Percentiles rank a stretch among this genome's conserved stretches.
These are phyloP conservation scores for Vesta saturnalis DNA, from an alignment of 2,888 invertebrate genomes.

Conservation along the genomic window DNA sequence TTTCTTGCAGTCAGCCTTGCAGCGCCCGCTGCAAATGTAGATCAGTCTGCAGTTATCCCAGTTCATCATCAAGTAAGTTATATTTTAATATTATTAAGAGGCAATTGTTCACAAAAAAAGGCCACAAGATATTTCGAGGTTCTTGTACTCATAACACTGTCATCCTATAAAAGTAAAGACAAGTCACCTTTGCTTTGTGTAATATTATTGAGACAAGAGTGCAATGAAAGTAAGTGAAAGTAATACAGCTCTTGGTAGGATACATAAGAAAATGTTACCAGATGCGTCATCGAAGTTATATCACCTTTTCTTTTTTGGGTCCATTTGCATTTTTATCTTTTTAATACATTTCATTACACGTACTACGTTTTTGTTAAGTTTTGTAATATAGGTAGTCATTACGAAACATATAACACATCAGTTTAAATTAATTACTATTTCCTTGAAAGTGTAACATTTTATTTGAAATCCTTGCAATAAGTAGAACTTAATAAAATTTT, in stretches of 20 bases:
- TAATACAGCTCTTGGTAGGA: too few relatives aligned
- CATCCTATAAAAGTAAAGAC: neutral
- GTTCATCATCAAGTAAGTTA: constrained; percentile 55
- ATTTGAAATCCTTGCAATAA: too few relatives aligned
- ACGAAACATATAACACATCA: too few relatives aligned
- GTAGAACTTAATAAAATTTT: too few relatives aligned
- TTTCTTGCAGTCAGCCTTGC: constrained; percentile 56
- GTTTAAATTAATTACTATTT: too few relatives aligned
- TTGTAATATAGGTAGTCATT: too few relatives aligned
- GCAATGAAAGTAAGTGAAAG: constrained; percentile 42
- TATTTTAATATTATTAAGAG: neutral
- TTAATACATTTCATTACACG: too few relatives aligned
- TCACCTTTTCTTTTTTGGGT: constrained; percentile 18
- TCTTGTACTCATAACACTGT: neutral
- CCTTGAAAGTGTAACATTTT: too few relatives aligned
- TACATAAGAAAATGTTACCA: constrained; percentile 24
- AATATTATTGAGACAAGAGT: neutral
- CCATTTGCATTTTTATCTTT: too few relatives aligned
- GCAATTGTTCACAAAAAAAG: too few relatives aligned
- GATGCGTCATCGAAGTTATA: constrained; percentile 33
- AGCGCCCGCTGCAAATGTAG: constrained; percentile 53
- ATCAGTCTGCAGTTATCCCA: constrained; percentile 42
- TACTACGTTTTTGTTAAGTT: too few relatives aligned
- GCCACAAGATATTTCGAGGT: neutral
- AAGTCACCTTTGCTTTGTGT: constrained; percentile 19